These are phyloP conservation scores for Hirudo medicinalis DNA, from an alignment of 1,140 invertebrate species.

Conservation along the genomic window DNA sequence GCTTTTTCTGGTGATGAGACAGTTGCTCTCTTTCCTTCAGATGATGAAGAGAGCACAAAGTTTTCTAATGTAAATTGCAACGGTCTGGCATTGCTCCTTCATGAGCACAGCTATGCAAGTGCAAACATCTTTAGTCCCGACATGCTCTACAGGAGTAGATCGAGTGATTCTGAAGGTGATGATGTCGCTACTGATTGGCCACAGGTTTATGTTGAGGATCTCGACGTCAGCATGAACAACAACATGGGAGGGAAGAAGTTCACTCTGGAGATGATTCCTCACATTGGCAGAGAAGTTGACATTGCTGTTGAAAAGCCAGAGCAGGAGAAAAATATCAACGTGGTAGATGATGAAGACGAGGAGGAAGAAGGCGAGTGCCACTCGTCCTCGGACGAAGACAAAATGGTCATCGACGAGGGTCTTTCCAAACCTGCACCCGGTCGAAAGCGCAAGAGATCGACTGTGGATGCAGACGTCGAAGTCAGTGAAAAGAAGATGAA, in stretches of 20 bases:
- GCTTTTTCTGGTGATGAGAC: background rate
- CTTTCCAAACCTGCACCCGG: background rate
- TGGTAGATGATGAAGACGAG: background rate
- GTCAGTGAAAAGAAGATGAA: slow-evolving; percentile 4
- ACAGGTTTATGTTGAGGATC: background rate
- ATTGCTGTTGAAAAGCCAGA: background rate
- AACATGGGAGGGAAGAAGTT: background rate
- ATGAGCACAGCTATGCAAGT: no score
- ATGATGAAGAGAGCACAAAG: background rate
- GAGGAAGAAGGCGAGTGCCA: background rate
- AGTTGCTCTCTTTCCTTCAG: background rate
- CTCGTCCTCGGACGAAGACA: background rate
- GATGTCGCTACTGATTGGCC: background rate
- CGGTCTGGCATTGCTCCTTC: no score
- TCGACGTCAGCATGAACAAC: background rate
- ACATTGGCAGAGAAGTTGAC: slow-evolving; percentile 12
- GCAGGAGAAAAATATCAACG: background rate
- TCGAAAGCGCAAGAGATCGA: background rate
- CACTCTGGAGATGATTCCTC: slow-evolving; percentile 8
- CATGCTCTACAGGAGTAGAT: no score
- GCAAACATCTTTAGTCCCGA: no score
- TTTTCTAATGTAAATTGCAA: no score
- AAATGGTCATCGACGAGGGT: slow-evolving; percentile 8
- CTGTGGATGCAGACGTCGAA: background rate
- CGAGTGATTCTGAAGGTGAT: background rate